Evolutionary conservation across 2,797 vertebrate genomes (phyloP), one percentile per base, ranked within the genome.

Genomic region (Anabacerthia variegaticeps): DNA sequence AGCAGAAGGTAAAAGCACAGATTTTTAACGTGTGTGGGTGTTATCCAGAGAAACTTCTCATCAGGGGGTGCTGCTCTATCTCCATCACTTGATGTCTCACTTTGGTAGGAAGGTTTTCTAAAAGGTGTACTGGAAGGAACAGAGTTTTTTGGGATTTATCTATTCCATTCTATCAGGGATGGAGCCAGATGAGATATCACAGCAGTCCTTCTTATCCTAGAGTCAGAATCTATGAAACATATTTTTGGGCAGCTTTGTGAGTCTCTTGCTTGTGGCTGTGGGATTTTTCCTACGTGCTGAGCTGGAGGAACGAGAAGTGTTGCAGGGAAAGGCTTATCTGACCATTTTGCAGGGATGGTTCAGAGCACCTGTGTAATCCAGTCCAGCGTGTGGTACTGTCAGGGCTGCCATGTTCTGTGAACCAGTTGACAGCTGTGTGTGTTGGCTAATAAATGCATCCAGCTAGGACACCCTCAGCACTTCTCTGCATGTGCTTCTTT

Each of bases 221-320:
- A 77, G 49, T 54, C 39, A 75, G 52, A 62, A 81, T 85, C 41
- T 78, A 37, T 73, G 69, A 81, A 69, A 81, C 14, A 2, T 14
- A 14, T 63, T 75, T 89, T 67, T 8, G 12, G 13, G 75, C 48
- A 75, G 43, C n/a, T 85, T 71, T 81, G 56, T 71, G 54, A 78
- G 6, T 56, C n/a, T 94, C 34, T 72, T 2, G 15, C 80, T 34
- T 49, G 0, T 59, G 67, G 43, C 71, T 74, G 30, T 51, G 54
- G 61, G 52, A 21, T 30, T 84, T 23, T 46, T 72, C 26, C 52
- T 49, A 6, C 12, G 1, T 34, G 81, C 88, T 84, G 78, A 85
- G 74, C 56, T 0, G 2, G 52, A 74, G 65, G 13, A 58, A 39
- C 24, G 32, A 48, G 51, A 43, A 30, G 17, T 1, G 0, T 58